These are phyloP conservation scores for Zhengitettix transpicula DNA, from an alignment of 2,888 invertebrate species.

Conservation along the genomic window DNA sequence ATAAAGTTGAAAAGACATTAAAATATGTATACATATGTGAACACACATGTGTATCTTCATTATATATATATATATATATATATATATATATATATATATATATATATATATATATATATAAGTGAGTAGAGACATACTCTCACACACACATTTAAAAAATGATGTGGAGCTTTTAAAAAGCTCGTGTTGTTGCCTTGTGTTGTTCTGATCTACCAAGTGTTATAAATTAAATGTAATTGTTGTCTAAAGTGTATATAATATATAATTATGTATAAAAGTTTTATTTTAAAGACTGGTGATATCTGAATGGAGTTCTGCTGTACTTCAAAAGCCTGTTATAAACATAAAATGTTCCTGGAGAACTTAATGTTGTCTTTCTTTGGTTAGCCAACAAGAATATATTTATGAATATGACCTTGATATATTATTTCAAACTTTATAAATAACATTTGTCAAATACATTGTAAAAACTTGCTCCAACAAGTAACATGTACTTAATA, in stretches of 20 bases:
- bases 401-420: too few species aligned
- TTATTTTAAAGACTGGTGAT: conserved; percentile 10
- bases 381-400: background rate
- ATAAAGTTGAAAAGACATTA: conserved; percentile 4
- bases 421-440: too few species aligned
- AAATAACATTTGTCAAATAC: too few species aligned
- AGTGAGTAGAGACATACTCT: too few species aligned
- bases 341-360: background rate
- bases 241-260: conserved; percentile 11
- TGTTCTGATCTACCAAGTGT: conserved; percentile 11
- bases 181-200: conserved; percentile 13
- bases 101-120: too few species aligned
- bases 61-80: too few species aligned
- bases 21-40: background rate
- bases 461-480: too few species aligned
- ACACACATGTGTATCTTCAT: background rate
- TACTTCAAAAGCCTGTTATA: conserved; percentile 4
- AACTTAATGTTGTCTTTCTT: background rate
- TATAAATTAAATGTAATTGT: conserved; percentile 10
- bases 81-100: too few species aligned
- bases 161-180: conserved; percentile 10
- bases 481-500: too few species aligned
- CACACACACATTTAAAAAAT: conserved; percentile 1
- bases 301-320: conserved; percentile 5
- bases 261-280: conserved; percentile 3